Evolutionary conservation across 2,113 vertebrate genomes (phyloP).

Genomic region (Colinus virginianus): DNA sequence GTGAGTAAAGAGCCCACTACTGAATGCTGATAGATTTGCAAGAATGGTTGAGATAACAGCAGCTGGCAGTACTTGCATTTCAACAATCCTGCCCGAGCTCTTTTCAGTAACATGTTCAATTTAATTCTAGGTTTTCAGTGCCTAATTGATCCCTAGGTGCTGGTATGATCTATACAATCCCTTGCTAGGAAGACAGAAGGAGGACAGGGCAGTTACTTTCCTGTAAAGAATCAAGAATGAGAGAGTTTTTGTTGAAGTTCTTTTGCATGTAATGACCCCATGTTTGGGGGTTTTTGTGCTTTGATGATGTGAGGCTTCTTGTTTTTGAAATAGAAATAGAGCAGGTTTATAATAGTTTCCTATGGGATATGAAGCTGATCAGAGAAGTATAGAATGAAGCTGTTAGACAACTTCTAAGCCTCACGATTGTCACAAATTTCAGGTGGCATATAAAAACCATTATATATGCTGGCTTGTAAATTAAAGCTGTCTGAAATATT

Average conservation of each 20-base stretch:
- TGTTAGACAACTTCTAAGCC: conserved; percentile 27
- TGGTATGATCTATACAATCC: conserved; percentile 55
- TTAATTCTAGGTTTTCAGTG: conserved; percentile 63
- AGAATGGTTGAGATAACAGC: conserved; percentile 41
- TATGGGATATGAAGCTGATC: conserved; percentile 32
- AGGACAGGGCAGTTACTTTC: conserved; percentile 23
- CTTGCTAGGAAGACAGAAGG: conserved; percentile 26
- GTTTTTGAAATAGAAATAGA: conserved; percentile 57
- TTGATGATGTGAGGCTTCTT: conserved; percentile 41
- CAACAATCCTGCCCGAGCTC: conserved; percentile 31
- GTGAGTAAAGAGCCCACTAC: conserved; percentile 30
- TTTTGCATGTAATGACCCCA: conserved; percentile 48
- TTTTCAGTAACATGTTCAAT: conserved; percentile 54
- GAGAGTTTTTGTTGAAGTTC: not conserved
- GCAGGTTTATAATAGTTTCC: conserved; percentile 60
- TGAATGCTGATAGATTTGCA: conserved; percentile 38
- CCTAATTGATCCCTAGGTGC: conserved; percentile 62
- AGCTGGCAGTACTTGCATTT: conserved; percentile 17
- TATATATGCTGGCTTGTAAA: conserved; percentile 2
- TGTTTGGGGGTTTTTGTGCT: conserved; percentile 45
- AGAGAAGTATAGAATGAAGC: conserved; percentile 9
- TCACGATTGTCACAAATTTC: conserved; percentile 18
- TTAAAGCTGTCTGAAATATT: conserved; percentile 38
- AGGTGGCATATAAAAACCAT: conserved; percentile 16
- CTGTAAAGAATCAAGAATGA: conserved; percentile 38